These are phyloP conservation scores for Diloba caeruleocephala DNA, from an alignment of 2,888 invertebrate species.

Conservation along the genomic window DNA sequence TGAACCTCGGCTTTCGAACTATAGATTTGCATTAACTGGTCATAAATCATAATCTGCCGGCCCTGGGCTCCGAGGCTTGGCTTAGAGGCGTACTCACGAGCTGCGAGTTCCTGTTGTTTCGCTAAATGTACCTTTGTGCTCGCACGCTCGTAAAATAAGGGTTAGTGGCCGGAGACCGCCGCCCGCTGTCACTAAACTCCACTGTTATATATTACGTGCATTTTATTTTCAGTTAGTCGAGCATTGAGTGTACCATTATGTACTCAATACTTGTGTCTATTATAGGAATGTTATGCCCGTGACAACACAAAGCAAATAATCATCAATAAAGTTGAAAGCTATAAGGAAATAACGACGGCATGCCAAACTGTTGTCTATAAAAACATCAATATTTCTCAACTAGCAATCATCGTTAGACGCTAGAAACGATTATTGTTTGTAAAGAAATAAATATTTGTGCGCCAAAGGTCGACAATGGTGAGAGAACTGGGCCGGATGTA, in stretches of 20 bases:
- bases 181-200: conserved; percentile 59
- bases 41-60: conserved; percentile 80
- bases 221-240: conserved; percentile 59
- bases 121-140: conserved; percentile 80
- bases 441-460: conserved; percentile 49
- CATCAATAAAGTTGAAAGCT: conserved; percentile 21
- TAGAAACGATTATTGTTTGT: conserved; percentile 45
- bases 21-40: conserved; percentile 80
- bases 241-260: conserved; percentile 40
- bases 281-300: conserved; percentile 24
- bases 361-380: conserved; percentile 23
- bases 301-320: conserved; percentile 20
- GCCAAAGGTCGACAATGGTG: conserved; percentile 48
- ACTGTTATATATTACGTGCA: conserved; percentile 47
- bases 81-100: conserved; percentile 63
- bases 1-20: conserved; percentile 67
- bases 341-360: conserved; percentile 33
- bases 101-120: conserved; percentile 76
- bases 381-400: conserved; percentile 23
- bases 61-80: conserved; percentile 58
- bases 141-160: conserved; percentile 70
- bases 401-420: conserved; percentile 30
- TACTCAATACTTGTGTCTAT: conserved; percentile 34
- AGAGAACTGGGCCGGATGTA: conserved; percentile 61
- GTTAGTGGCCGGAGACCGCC: conserved; percentile 68